Conservation (phyloP, 2,888 invertebrate species). For the Sabatieria punctata region DNA sequence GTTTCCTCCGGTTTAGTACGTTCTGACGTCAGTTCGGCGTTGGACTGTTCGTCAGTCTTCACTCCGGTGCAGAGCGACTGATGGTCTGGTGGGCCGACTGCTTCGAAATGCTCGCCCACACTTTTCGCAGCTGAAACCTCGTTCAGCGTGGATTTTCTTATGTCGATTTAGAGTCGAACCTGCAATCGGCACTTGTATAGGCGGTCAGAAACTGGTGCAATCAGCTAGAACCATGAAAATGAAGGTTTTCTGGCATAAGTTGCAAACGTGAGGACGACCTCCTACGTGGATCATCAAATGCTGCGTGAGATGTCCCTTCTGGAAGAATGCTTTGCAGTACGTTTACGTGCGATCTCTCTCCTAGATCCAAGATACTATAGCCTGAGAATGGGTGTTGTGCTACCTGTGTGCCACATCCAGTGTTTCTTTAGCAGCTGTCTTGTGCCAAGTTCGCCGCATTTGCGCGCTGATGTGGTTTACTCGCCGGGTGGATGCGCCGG, state of each 20-base stretch:
- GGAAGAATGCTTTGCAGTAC: constrained; percentile 33
- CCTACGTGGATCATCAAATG: constrained; percentile 24
- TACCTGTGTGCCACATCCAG: constrained; percentile 36
- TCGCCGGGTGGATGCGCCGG: constrained; percentile 32
- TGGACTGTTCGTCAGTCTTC: no score
- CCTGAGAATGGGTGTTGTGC: no score
- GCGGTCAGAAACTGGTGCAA: no score
- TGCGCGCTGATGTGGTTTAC: no score
- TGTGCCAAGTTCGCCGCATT: constrained; percentile 36
- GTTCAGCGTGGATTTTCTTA: constrained; percentile 30
- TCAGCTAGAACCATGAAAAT: no score
- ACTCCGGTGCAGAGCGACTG: constrained; percentile 11
- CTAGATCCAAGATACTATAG: no score
- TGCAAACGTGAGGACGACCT: constrained; percentile 15
- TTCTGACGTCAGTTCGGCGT: background rate
- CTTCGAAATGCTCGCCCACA: constrained; percentile 25
- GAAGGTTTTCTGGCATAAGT: constrained; percentile 28
- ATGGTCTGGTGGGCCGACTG: no score
- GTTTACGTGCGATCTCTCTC: no score
- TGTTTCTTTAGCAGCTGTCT: constrained; percentile 35
- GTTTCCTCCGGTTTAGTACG: no score
- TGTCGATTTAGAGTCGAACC: constrained; percentile 30
- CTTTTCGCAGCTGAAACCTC: constrained; percentile 19
- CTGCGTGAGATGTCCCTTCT: constrained; percentile 26
- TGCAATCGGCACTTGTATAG: no score